A percentile compares a stretch with the other conserved stretches of the same genome.
phyloP scores from a whole-genome alignment of 2,113 vertebrate species.

The Asarcornis scutulata region DNA sequence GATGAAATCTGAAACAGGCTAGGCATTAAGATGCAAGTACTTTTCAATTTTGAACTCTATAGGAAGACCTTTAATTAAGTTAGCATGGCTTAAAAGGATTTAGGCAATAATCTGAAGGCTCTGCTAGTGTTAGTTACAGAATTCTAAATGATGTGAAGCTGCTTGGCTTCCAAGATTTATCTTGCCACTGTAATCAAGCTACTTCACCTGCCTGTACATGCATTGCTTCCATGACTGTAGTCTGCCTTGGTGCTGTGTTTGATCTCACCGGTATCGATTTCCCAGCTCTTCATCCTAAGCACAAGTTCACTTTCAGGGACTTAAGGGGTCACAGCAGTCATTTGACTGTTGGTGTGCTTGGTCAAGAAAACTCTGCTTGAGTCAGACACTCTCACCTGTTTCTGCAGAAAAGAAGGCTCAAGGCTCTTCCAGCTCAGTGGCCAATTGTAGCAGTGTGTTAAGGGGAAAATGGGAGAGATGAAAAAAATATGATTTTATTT shows the following conservation, averaged over 20 bases:
- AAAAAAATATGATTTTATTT: not conserved
- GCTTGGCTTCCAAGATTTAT: not conserved
- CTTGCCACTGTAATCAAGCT: not conserved
- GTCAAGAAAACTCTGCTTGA: not conserved
- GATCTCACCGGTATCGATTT: not conserved
- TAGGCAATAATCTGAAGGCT: not conserved
- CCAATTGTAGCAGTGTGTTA: not conserved
- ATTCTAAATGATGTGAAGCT: not conserved
- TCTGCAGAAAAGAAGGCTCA: not conserved
- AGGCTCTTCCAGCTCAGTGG: not conserved
- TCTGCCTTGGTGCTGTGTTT: rapidly evolving
- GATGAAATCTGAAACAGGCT: not conserved
- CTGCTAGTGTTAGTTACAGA: not conserved
- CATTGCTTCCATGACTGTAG: not conserved
- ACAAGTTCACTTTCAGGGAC: too few relatives aligned
- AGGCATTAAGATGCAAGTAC: not conserved
- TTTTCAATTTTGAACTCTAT: not conserved
- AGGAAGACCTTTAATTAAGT: not conserved
- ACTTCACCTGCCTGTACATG: not conserved
- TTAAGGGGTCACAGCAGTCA: not conserved
- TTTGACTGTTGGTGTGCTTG: rapidly evolving
- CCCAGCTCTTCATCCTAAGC: rapidly evolving
- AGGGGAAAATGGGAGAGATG: not conserved
- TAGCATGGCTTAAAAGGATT: not conserved
- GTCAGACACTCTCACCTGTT: not conserved